Evolutionary conservation across 2,888 invertebrate species (phyloP).

Genomic region (Coecobrya sp.): DNA sequence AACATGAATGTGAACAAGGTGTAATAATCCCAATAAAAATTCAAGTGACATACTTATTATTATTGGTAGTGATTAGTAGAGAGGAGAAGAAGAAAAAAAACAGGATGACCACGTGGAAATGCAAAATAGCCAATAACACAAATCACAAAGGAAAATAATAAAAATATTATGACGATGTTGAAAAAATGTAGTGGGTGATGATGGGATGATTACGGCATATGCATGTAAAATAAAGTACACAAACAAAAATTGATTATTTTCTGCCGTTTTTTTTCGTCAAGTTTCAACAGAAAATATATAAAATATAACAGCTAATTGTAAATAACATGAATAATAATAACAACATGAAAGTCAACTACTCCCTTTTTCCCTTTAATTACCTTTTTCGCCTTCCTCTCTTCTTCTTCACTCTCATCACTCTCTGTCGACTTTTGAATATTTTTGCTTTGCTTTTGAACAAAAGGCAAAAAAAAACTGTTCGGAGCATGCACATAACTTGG

Average conservation of each 20-base stretch:
- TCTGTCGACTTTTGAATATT: conserved; percentile 28
- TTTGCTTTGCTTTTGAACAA: neutral
- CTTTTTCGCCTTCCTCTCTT: conserved; percentile 50
- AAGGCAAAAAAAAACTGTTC: conserved; percentile 13
- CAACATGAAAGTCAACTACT: conserved; percentile 49
- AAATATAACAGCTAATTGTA: conserved; percentile 38
- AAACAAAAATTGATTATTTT: conserved; percentile 59
- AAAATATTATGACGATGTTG: neutral
- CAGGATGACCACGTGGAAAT: conserved; percentile 37
- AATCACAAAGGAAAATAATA: conserved; percentile 29
- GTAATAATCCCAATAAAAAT: conserved; percentile 47
- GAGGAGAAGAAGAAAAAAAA: neutral
- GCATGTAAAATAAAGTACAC: conserved; percentile 27
- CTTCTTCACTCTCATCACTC: neutral
- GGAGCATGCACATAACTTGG: conserved; percentile 18
- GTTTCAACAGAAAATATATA: conserved; percentile 18
- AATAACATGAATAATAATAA: conserved; percentile 47
- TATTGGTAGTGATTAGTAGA: neutral
- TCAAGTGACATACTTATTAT: conserved; percentile 37
- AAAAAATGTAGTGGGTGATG: conserved; percentile 55
- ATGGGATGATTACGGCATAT: conserved; percentile 13
- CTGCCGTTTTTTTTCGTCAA: neutral
- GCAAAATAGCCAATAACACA: conserved; percentile 44
- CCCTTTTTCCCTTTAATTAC: conserved; percentile 57
- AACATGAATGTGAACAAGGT: conserved; percentile 44